Evolutionary conservation across 1,140 invertebrate species (phyloP).

Genomic region (Plodia interpunctella): DNA sequence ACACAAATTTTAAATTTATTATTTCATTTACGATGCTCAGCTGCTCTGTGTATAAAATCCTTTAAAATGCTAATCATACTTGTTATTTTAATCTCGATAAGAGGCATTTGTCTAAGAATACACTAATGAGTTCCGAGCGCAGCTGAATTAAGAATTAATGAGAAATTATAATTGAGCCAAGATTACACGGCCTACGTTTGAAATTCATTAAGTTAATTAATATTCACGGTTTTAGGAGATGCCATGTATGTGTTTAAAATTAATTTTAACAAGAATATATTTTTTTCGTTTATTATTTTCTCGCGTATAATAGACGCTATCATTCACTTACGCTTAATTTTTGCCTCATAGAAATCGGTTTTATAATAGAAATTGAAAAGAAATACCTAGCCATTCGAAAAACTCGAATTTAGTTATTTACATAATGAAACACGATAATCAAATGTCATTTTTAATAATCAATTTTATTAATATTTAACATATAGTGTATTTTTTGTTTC

Average conservation of each 20-base stretch:
- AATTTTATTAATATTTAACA: no score
- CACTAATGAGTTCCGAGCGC: slow-evolving; percentile 50
- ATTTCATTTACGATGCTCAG: slow-evolving; percentile 8
- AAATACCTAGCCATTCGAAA: no score
- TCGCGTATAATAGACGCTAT: no score
- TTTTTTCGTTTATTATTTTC: no score
- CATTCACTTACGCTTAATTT: no score
- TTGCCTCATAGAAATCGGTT: no score
- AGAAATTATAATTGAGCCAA: slow-evolving; percentile 49
- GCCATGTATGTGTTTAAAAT: slow-evolving; percentile 1
- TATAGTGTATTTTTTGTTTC: no score
- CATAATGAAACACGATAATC: no score
- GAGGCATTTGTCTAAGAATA: slow-evolving; percentile 43
- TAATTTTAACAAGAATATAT: no score
- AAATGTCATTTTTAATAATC: no score
- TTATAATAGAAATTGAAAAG: no score
- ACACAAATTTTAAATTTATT: background rate
- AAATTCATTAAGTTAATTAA: slow-evolving; percentile 30
- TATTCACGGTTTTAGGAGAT: slow-evolving; percentile 25
- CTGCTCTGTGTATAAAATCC: slow-evolving; percentile 6
- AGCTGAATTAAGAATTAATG: slow-evolving; percentile 51
- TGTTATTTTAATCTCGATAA: slow-evolving; percentile 44
- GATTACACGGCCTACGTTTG: slow-evolving; percentile 41
- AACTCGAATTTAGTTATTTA: no score
- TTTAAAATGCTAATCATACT: slow-evolving; percentile 24